A percentile compares a stretch with the other conserved stretches of the same genome.
These are phyloP conservation scores for Sweltsa coloradensis DNA, from an alignment of 1,140 invertebrate genomes.

Conservation along the genomic window DNA sequence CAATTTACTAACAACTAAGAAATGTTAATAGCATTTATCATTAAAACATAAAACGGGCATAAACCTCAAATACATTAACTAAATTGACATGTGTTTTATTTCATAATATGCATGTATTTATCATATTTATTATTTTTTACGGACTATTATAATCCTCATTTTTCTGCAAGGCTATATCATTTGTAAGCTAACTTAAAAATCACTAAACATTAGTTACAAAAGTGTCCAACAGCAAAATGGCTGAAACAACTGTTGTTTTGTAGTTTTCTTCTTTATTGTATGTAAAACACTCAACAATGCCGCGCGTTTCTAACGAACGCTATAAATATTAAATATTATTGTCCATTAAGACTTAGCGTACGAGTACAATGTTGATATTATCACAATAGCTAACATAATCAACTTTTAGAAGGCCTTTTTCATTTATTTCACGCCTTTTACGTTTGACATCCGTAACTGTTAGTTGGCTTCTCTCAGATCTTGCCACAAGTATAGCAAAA, in stretches of 20 bases:
- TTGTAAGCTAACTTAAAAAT: not conserved
- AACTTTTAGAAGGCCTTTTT: not conserved
- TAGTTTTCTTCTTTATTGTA: not conserved
- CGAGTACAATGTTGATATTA: slow-evolving; percentile 5
- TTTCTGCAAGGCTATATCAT: slow-evolving; percentile 1
- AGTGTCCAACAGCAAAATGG: too few relatives aligned
- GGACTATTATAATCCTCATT: not conserved
- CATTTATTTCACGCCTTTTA: slow-evolving; percentile 5
- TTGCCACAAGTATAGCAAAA: not conserved
- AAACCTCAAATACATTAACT: slow-evolving; percentile 2
- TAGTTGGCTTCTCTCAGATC: not conserved
- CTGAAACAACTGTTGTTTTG: not conserved
- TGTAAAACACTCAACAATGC: not conserved
- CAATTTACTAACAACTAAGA: not conserved
- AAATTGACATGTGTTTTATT: slow-evolving; percentile 1
- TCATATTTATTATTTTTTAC: not conserved
- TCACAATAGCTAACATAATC: slow-evolving; percentile 7
- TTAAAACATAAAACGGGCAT: not conserved
- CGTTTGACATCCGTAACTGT: not conserved
- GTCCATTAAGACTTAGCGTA: not conserved
- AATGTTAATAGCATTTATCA: not conserved
- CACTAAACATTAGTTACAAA: not conserved
- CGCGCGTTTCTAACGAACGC: too few relatives aligned
- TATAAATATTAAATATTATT: slow-evolving; percentile 1
- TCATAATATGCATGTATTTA: not conserved